phyloP scores from a whole-genome alignment of 2,113 vertebrate species.

The Anthoscopus minutus region DNA sequence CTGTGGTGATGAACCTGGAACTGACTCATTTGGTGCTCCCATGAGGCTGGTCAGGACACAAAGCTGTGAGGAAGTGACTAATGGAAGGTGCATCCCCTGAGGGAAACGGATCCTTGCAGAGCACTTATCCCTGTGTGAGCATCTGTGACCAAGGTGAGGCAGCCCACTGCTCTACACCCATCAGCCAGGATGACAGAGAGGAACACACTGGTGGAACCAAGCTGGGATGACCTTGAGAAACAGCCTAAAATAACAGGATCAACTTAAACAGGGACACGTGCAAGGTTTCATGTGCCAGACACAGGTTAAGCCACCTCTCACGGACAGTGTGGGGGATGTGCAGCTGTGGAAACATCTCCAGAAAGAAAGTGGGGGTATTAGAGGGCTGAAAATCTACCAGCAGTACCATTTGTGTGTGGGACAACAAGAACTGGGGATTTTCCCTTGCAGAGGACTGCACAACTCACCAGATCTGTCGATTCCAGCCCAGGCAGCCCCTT shows the following conservation, averaged over 20 bases:
- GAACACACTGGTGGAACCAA: not conserved
- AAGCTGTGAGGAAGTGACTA: not conserved
- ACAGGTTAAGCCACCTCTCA: not conserved
- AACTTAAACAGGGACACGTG: not conserved
- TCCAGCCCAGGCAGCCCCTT: not conserved
- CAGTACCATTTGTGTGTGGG: not conserved
- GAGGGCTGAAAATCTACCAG: not conserved
- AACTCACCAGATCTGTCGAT: fast-evolving
- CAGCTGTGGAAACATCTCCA: not conserved
- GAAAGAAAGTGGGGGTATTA: not conserved
- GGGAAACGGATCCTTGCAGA: not conserved
- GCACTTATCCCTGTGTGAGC: not conserved
- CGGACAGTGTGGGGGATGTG: fast-evolving
- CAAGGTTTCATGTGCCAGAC: not conserved
- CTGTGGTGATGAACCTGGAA: not conserved
- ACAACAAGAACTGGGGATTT: not conserved
- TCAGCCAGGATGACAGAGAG: not conserved
- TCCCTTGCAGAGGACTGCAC: not conserved
- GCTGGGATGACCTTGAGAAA: not conserved
- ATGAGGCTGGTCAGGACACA: not conserved
- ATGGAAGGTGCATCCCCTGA: not conserved
- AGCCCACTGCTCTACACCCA: not conserved
- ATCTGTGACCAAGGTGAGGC: not conserved
- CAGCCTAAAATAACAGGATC: not conserved
- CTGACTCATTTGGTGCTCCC: not conserved